phyloP scores from a whole-genome alignment of 2,797 vertebrate species.

The Pseudochirops corinnae region DNA sequence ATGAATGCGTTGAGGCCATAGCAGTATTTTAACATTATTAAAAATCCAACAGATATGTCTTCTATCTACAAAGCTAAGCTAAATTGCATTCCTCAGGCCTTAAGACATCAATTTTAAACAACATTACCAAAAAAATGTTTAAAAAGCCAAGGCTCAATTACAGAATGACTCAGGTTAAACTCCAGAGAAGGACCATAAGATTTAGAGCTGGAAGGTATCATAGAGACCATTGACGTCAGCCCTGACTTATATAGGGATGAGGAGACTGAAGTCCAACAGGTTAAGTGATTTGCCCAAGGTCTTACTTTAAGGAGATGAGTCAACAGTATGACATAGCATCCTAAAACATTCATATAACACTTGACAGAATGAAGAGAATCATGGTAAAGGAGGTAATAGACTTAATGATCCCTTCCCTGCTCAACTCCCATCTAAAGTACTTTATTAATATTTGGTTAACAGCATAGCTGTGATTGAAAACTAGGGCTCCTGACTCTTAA shows the following conservation, averaged over 20 bases:
- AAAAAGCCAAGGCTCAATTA: too few species aligned
- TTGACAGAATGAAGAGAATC: neutral
- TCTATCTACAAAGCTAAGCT: rapidly evolving
- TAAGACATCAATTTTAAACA: neutral
- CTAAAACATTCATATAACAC: neutral
- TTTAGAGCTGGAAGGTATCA: neutral
- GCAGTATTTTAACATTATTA: neutral
- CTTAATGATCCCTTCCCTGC: neutral
- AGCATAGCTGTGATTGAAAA: neutral
- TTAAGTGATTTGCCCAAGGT: neutral
- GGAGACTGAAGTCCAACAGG: neutral
- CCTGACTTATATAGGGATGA: neutral
- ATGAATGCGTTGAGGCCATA: neutral
- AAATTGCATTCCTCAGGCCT: neutral
- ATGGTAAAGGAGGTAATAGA: neutral
- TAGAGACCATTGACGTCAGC: neutral
- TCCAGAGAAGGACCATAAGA: neutral
- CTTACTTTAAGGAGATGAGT: neutral
- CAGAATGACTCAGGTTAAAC: neutral
- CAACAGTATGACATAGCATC: neutral
- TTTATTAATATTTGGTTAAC: neutral
- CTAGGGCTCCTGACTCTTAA: neutral
- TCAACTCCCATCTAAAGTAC: neutral
- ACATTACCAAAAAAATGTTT: neutral
- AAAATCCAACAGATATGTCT: neutral